phyloP scores from a whole-genome alignment of 1,140 invertebrate species.

The Cotesia chilonis region DNA sequence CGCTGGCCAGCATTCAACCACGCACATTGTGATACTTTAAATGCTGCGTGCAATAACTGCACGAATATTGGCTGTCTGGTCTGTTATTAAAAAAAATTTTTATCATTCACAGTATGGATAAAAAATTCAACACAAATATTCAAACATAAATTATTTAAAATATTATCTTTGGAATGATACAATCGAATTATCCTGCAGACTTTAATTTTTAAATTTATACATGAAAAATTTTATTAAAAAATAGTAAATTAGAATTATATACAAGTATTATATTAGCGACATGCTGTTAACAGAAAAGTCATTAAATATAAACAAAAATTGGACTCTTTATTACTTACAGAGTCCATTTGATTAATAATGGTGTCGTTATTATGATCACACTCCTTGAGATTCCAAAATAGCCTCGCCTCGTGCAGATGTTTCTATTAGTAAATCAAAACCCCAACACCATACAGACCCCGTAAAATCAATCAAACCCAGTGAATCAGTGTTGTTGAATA shows the following conservation, averaged over 20 bases:
- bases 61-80: conserved; percentile 95
- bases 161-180: too few relatives aligned
- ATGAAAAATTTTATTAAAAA: too few relatives aligned
- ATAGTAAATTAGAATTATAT: too few relatives aligned
- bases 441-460: conserved; percentile 64
- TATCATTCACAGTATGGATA: conserved; percentile 13
- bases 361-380: conserved; percentile 58
- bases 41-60: conserved; percentile 89
- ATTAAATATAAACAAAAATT: conserved; percentile 9
- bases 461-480: conserved; percentile 48
- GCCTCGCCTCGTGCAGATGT: conserved; percentile 72
- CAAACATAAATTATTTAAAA: background rate
- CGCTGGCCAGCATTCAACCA: conserved; percentile 88
- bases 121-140: conserved; percentile 15
- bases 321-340: conserved; percentile 55
- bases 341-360: conserved; percentile 51
- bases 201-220: too few relatives aligned
- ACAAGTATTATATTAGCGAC: background rate
- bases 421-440: conserved; percentile 68
- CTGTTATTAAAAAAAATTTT: conserved; percentile 65
- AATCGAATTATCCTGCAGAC: too few relatives aligned
- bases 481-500: conserved; percentile 33
- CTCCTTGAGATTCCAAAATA: conserved; percentile 69
- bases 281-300: background rate
- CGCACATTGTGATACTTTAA: conserved; percentile 87